phyloP scores from a whole-genome alignment of 2,888 invertebrate species.

The Plemyria rubiginata region DNA sequence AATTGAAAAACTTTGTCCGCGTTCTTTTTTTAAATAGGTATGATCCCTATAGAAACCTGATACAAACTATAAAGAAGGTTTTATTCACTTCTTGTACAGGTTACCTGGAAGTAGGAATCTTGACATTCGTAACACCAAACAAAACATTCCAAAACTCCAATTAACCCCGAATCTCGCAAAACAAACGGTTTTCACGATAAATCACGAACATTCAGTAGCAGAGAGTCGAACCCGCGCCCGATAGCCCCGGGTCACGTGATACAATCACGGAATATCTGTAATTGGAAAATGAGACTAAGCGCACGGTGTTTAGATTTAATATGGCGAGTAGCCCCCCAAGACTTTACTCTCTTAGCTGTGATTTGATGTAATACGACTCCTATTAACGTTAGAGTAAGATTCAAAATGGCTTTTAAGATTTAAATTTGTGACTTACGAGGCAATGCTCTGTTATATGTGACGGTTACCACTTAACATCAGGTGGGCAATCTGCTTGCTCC shows the following conservation, averaged over 20 bases:
- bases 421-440: no score
- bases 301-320: neutral
- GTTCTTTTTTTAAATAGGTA: no score
- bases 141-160: slow-evolving; percentile 53
- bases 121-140: slow-evolving; percentile 13
- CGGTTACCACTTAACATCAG: no score
- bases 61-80: no score
- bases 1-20: no score
- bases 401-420: slow-evolving; percentile 4
- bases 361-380: neutral
- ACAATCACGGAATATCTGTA: slow-evolving; percentile 52
- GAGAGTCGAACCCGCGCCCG: slow-evolving; percentile 70
- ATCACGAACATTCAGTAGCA: slow-evolving; percentile 72
- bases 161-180: slow-evolving; percentile 63
- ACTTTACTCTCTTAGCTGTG: neutral
- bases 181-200: slow-evolving; percentile 70
- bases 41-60: no score
- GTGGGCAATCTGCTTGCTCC: no score
- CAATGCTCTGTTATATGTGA: no score
- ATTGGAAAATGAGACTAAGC: slow-evolving; percentile 4
- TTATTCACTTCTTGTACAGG: no score
- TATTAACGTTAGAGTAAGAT: neutral
- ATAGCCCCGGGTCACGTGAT: slow-evolving; percentile 79
- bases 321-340: neutral
- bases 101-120: neutral